These are phyloP conservation scores for Candoia aspera DNA, from an alignment of 2,113 vertebrate genomes.

Conservation along the genomic window DNA sequence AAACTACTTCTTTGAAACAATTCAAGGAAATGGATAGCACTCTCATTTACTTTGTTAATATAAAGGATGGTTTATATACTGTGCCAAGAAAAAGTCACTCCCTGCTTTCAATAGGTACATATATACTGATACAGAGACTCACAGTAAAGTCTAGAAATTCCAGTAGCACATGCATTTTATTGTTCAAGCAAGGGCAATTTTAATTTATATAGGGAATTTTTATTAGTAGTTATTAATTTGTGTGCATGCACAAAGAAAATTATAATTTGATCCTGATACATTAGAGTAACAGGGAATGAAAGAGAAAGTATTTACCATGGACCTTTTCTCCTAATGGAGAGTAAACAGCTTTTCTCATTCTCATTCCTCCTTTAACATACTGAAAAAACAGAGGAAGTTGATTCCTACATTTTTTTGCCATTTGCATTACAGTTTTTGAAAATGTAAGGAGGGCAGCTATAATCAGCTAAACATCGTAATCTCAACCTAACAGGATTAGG, in stretches of 20 bases:
- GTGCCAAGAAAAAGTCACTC: not conserved
- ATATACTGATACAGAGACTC: not conserved
- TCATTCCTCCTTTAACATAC: not conserved
- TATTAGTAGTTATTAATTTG: not conserved
- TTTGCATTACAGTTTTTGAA: not conserved
- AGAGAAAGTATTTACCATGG: not conserved
- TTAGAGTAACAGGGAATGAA: not conserved
- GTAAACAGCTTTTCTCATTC: not conserved
- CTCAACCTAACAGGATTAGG: not conserved
- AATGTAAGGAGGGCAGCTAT: not conserved
- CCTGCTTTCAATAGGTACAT: not conserved
- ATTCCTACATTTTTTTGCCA: not conserved
- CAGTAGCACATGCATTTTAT: not conserved
- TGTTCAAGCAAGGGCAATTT: not conserved
- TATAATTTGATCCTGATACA: not conserved
- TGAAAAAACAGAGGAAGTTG: not conserved
- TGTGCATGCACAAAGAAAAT: not conserved
- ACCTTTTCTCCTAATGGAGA: not conserved
- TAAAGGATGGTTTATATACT: not conserved
- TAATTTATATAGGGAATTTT: not conserved
- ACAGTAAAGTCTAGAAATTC: not conserved
- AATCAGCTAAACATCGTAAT: not conserved
- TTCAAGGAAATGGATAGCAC: rapidly evolving
- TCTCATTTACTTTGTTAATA: not conserved
- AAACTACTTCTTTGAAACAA: not conserved